Evolutionary conservation across 2,888 invertebrate genomes (phyloP).

Genomic region (Agapostemon virescens): DNA sequence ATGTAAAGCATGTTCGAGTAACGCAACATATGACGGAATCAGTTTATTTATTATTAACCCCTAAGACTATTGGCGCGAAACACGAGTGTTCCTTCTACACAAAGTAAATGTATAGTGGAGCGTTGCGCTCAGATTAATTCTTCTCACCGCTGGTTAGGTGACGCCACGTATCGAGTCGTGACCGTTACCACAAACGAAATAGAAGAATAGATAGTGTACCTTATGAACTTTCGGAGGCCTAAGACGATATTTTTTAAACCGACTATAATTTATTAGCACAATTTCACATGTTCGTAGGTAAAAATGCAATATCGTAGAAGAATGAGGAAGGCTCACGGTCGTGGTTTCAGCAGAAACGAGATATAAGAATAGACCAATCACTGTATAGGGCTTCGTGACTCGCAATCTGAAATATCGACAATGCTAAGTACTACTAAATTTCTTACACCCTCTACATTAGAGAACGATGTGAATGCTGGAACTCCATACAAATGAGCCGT

Average conservation of each 20-base stretch:
- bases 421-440: too few relatives aligned
- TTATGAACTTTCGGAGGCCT: neutral
- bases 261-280: neutral
- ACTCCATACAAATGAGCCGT: too few relatives aligned
- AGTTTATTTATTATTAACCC: constrained; percentile 66
- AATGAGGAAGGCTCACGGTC: too few relatives aligned
- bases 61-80: constrained; percentile 58
- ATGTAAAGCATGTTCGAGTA: constrained; percentile 47
- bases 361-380: too few relatives aligned
- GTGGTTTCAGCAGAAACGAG: too few relatives aligned
- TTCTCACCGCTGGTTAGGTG: neutral
- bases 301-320: too few relatives aligned
- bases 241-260: neutral
- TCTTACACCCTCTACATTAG: too few relatives aligned
- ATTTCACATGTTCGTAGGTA: neutral
- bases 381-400: too few relatives aligned
- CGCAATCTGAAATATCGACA: too few relatives aligned
- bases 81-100: constrained; percentile 30
- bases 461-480: too few relatives aligned
- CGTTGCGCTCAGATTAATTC: constrained; percentile 25
- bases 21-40: constrained; percentile 46
- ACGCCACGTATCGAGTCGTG: constrained; percentile 12
- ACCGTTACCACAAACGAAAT: neutral
- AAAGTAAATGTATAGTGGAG: constrained; percentile 36
- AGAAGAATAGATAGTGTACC: neutral